phyloP scores from a whole-genome alignment of 2,888 invertebrate genomes.

The Drosophila paramelanica region DNA sequence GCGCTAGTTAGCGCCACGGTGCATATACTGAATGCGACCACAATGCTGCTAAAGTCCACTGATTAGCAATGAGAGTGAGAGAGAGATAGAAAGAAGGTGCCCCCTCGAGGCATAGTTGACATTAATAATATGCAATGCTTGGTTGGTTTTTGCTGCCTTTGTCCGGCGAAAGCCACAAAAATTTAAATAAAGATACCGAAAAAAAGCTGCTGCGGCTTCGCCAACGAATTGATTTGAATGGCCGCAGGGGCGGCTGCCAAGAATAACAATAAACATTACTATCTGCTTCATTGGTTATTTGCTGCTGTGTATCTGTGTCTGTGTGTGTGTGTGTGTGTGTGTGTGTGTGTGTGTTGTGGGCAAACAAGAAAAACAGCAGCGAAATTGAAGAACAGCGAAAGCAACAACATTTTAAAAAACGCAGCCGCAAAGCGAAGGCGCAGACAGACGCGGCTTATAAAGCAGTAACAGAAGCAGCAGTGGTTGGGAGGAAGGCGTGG shows the following conservation, averaged over 20 bases:
- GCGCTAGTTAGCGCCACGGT: slow-evolving; percentile 30
- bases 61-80: background rate
- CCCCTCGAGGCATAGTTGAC: slow-evolving; percentile 17
- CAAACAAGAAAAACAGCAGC: slow-evolving; percentile 65
- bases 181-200: slow-evolving; percentile 48
- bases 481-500: background rate
- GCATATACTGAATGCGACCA: slow-evolving; percentile 50
- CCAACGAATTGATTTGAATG: slow-evolving; percentile 74
- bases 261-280: slow-evolving; percentile 80
- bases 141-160: slow-evolving; percentile 29
- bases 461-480: slow-evolving; percentile 43
- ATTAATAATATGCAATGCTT: slow-evolving; percentile 61
- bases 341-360: background rate
- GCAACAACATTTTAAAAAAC: slow-evolving; percentile 51
- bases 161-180: slow-evolving; percentile 31
- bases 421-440: slow-evolving; percentile 36
- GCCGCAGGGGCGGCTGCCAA: slow-evolving; percentile 55
- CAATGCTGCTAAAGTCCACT: background rate
- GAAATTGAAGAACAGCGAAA: slow-evolving; percentile 43
- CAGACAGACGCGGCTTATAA: slow-evolving; percentile 69
- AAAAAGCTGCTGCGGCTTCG: slow-evolving; percentile 24
- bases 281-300: slow-evolving; percentile 80
- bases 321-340: background rate
- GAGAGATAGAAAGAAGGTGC: background rate
- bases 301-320: slow-evolving; percentile 20